Evolutionary conservation across 37 sponge, comb jelly and placozoan genomes (phyloP).

Genomic region (Cladorhizidae sp.): DNA sequence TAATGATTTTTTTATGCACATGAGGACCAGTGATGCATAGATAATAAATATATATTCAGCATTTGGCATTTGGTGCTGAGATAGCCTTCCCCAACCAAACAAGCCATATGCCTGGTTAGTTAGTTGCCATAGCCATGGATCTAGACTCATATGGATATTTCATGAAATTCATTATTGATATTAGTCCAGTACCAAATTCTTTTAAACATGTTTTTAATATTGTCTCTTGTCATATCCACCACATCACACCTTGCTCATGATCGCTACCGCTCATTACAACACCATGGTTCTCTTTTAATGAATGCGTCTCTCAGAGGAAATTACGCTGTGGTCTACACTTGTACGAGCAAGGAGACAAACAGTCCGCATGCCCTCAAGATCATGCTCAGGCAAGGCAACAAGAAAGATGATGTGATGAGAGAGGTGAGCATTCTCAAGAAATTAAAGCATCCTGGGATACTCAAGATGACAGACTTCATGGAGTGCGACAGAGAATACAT

Average conservation of each 20-base stretch:
- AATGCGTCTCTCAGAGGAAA: slow-evolving; percentile 52
- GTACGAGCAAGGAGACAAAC: slow-evolving; percentile 6
- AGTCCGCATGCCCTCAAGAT: slow-evolving; percentile 55
- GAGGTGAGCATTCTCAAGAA: slow-evolving; percentile 68
- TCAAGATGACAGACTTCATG: slow-evolving; percentile 32
- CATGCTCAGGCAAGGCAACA: slow-evolving; percentile 53
- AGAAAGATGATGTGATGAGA: slow-evolving; percentile 63
- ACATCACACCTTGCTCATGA: background rate
- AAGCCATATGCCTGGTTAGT: too few species aligned
- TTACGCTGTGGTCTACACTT: slow-evolving; percentile 72
- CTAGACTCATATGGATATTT: too few species aligned
- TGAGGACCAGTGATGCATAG: too few species aligned
- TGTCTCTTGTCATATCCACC: too few species aligned
- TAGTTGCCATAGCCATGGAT: too few species aligned
- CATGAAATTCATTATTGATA: too few species aligned
- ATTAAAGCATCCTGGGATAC: slow-evolving; percentile 50
- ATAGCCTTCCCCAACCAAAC: too few species aligned
- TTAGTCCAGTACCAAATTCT: too few species aligned
- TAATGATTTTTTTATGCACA: too few species aligned
- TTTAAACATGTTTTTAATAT: too few species aligned
- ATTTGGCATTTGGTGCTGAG: too few species aligned
- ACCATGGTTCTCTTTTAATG: background rate
- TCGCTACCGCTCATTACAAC: background rate
- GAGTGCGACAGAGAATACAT: slow-evolving; percentile 52
- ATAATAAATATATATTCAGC: too few species aligned